Percentiles rank a stretch among this genome's conserved stretches.
Evolutionary conservation across 2,888 invertebrate species (phyloP).

Genomic region (Diogma glabrata): DNA sequence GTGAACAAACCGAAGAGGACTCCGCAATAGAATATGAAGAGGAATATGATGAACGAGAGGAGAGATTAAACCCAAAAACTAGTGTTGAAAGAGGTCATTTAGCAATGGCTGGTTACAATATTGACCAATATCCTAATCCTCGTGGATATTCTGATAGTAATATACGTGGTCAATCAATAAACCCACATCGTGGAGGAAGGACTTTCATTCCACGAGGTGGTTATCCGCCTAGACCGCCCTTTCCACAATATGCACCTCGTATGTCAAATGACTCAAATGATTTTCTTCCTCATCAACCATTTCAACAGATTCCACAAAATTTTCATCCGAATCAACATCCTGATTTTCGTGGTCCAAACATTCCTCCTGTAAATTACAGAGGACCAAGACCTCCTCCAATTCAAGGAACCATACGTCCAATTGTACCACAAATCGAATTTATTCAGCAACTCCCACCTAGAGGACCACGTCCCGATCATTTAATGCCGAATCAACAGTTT

Average conservation of each 20-base stretch:
- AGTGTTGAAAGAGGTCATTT: slow-evolving; percentile 12
- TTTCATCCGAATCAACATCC: not conserved
- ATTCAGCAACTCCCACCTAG: not conserved
- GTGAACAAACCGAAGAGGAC: slow-evolving; percentile 17
- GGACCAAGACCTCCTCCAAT: not conserved
- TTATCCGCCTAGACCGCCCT: too few relatives aligned
- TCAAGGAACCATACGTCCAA: not conserved
- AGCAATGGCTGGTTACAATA: too few relatives aligned
- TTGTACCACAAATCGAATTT: not conserved
- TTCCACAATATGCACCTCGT: too few relatives aligned
- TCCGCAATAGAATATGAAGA: not conserved
- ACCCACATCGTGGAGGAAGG: too few relatives aligned
- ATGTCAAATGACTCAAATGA: not conserved
- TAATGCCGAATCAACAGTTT: slow-evolving; percentile 2
- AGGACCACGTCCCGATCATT: not conserved
- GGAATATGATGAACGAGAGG: slow-evolving; percentile 8
- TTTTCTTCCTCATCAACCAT: slow-evolving; percentile 1
- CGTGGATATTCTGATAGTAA: too few relatives aligned
- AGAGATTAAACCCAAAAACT: slow-evolving; percentile 14
- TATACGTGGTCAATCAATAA: too few relatives aligned
- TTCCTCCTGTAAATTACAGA: not conserved
- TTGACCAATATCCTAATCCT: too few relatives aligned
- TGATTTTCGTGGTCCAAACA: not conserved
- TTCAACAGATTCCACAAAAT: not conserved
- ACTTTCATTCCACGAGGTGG: too few relatives aligned